Base-by-base conservation (phyloP, 2,888 invertebrate species). In the Apamea monoglypha region DNA sequence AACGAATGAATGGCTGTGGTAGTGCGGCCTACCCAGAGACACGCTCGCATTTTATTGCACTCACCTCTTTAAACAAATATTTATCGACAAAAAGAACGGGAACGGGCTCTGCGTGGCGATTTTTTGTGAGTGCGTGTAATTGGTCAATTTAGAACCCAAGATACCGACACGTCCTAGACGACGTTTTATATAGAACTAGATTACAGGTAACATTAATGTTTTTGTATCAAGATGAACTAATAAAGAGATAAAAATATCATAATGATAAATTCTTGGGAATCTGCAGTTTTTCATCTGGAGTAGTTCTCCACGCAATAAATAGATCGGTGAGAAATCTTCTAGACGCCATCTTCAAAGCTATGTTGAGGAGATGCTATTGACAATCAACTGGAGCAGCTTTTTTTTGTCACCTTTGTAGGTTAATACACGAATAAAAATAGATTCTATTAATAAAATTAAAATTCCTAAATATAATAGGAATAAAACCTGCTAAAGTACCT, bases 1-100 rank as follows among this genome's bases (percentile, higher is more conserved):
- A 96, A 95, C 95, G 96, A 96, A 96, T 96, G 96, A 96, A 96
- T 96, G 96, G 96, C 94, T 91, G 91, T 92, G 93, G 93, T 93
- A 93, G 92, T 92, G 95, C 94, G 94, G 94, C 94, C 94, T 94
- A 94, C 94, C 94, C 92, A 92, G 93, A 94, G 95, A 96, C 95
- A 95, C 92, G 95, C 91, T 94, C 94, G 94, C 93, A 96, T 96
- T 96, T 96, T 96, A 96, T 97, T 96, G 95, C 94, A 94, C 89
- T 93, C 93, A 94, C 93, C 94, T 94, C 95, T 95, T 95, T 95
- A 95, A 95, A 94, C 94, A 95, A 96, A 96, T 95, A 96, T 95
- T 96, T 94, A 94, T 91, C 87, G 91, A 93, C 92, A 93, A 93
- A 92, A 88, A 92, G 92, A 91, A 92, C 90, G 91, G 92, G 91